phyloP scores from a whole-genome alignment of 1,140 invertebrate species.

The Delia radicum region DNA sequence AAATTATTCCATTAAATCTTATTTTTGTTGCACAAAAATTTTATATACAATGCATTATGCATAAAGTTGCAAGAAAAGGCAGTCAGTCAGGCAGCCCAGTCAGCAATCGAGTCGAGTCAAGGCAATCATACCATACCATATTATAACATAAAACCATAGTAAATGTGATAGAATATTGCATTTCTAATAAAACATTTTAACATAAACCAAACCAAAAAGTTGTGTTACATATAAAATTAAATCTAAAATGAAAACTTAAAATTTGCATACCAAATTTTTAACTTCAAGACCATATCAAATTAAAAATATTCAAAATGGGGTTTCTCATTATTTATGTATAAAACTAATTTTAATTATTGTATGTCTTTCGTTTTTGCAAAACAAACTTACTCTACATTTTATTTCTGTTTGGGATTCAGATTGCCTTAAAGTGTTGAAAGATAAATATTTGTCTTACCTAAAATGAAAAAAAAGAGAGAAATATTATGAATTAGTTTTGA shows the following conservation, averaged over 20 bases:
- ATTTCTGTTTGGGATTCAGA: not conserved
- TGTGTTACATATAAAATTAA: not conserved
- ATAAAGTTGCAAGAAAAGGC: not conserved
- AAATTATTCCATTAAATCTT: no score
- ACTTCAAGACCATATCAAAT: constrained; percentile 10
- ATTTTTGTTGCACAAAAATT: not conserved
- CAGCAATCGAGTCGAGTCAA: not conserved
- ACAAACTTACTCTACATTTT: not conserved
- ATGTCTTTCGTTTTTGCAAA: not conserved
- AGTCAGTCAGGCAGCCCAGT: not conserved
- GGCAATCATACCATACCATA: not conserved
- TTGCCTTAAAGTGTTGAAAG: not conserved
- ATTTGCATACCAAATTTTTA: not conserved
- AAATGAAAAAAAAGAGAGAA: not conserved
- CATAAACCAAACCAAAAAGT: not conserved
- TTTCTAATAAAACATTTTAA: not conserved
- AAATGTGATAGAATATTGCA: not conserved
- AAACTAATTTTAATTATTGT: not conserved
- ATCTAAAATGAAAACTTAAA: not conserved
- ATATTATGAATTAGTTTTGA: not conserved
- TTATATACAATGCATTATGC: not conserved
- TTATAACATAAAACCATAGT: not conserved
- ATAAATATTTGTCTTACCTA: not conserved
- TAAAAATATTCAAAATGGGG: constrained; percentile 12
- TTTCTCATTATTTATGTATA: not conserved